A percentile compares a stretch with the other conserved stretches of the same genome.
Evolutionary conservation across 2,113 vertebrate genomes (phyloP).

Genomic region (Poeciliopsis occidentalis): DNA sequence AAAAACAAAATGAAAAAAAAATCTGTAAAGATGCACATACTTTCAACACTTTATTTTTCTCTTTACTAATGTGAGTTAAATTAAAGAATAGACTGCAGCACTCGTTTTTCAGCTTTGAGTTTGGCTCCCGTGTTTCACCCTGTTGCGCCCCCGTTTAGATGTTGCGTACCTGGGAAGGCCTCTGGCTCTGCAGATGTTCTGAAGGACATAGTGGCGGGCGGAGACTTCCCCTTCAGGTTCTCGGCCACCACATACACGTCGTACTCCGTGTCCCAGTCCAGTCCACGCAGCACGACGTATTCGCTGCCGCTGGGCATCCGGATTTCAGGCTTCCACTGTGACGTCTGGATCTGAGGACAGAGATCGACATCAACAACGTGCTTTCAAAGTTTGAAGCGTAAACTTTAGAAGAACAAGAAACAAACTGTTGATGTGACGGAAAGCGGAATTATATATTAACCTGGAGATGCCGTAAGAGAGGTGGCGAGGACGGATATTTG

Average conservation of each 20-base stretch:
- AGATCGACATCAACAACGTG: neutral
- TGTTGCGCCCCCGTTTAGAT: slow-evolving; percentile 32
- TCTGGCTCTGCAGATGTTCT: slow-evolving; percentile 88
- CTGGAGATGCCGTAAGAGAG: neutral
- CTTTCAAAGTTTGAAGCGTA: neutral
- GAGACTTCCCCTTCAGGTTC: slow-evolving; percentile 93
- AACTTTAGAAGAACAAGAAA: neutral
- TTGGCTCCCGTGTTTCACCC: slow-evolving; percentile 41
- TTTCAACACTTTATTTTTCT: slow-evolving; percentile 8
- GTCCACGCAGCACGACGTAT: slow-evolving; percentile 83
- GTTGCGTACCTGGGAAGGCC: slow-evolving; percentile 89
- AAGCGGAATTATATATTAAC: neutral
- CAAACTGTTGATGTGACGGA: neutral
- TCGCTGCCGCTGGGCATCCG: slow-evolving; percentile 86
- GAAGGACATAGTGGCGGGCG: slow-evolving; percentile 86
- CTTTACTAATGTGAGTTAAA: slow-evolving; percentile 43
- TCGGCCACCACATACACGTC: slow-evolving; percentile 91
- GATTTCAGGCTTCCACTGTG: slow-evolving; percentile 92
- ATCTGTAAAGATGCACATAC: neutral
- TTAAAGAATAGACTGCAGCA: slow-evolving; percentile 36
- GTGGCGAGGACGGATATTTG: neutral
- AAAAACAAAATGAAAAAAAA: neutral
- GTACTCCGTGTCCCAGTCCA: slow-evolving; percentile 96
- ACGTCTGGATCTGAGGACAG: slow-evolving; percentile 79
- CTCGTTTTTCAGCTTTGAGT: slow-evolving; percentile 56